A percentile compares a stretch with the other conserved stretches of the same genome.
Evolutionary conservation across 2,797 vertebrate genomes (phyloP).

Genomic region (Acomys russatus): DNA sequence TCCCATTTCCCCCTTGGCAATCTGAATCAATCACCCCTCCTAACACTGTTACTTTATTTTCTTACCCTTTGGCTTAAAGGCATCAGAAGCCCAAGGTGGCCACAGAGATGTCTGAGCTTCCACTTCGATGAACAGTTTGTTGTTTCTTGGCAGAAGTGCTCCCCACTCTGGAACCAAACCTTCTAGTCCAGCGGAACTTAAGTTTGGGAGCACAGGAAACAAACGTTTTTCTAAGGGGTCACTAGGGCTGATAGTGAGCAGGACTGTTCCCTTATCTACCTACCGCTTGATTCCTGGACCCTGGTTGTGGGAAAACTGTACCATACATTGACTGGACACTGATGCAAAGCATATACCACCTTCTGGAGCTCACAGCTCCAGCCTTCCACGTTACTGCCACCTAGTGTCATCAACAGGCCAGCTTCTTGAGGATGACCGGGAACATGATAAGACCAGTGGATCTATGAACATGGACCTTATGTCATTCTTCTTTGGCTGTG

Average conservation of each 20-base stretch:
- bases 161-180: background rate
- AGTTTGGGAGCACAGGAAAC: background rate
- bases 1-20: background rate
- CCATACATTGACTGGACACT: background rate
- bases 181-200: background rate
- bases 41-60: background rate
- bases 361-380: background rate
- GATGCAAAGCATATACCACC: background rate
- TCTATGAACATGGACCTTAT: background rate
- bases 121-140: background rate
- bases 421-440: background rate
- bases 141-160: background rate
- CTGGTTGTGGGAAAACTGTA: background rate
- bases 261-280: background rate
- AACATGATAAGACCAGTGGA: background rate
- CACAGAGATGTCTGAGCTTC: background rate
- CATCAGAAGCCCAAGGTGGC: background rate
- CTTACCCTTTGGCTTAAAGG: background rate
- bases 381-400: background rate
- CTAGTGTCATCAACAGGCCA: background rate
- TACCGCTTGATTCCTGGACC: background rate
- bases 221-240: background rate
- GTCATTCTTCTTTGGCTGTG: background rate
- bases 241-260: background rate
- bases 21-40: background rate